Evolutionary conservation across 2,888 invertebrate genomes (phyloP).

Genomic region (Ganaspis brasiliensis): DNA sequence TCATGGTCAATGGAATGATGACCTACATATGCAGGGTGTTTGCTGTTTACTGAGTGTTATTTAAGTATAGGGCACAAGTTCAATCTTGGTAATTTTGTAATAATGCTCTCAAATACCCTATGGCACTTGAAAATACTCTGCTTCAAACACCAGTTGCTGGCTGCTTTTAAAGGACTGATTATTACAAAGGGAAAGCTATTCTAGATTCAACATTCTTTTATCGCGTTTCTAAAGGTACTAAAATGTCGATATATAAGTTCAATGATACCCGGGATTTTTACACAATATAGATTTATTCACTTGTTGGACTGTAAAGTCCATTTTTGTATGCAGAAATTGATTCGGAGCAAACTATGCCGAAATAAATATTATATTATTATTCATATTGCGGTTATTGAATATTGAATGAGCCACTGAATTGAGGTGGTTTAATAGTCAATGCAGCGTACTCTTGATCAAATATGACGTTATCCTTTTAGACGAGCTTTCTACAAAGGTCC

Average conservation of each 20-base stretch:
- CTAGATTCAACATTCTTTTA: too few relatives aligned
- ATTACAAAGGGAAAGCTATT: too few relatives aligned
- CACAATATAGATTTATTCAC: too few relatives aligned
- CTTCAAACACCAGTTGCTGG: too few relatives aligned
- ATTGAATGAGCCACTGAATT: not conserved
- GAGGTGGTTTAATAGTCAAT: not conserved
- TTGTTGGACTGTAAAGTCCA: too few relatives aligned
- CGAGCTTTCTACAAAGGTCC: not conserved
- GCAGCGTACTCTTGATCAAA: not conserved
- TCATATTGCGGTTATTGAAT: conserved; percentile 1
- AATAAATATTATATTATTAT: not conserved
- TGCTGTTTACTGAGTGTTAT: not conserved
- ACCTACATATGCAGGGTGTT: conserved; percentile 22
- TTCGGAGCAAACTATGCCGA: too few relatives aligned
- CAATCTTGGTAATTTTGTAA: not conserved
- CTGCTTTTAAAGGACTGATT: too few relatives aligned
- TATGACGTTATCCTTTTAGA: not conserved
- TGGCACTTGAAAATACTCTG: too few relatives aligned
- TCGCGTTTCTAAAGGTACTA: too few relatives aligned
- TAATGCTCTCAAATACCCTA: not conserved
- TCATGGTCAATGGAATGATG: not conserved
- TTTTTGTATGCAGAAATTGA: too few relatives aligned
- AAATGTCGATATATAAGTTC: not conserved
- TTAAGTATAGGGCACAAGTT: not conserved
- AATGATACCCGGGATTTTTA: too few relatives aligned